Evolutionary conservation across 2,888 invertebrate species (phyloP).

Genomic region (Candidula unifasciata): DNA sequence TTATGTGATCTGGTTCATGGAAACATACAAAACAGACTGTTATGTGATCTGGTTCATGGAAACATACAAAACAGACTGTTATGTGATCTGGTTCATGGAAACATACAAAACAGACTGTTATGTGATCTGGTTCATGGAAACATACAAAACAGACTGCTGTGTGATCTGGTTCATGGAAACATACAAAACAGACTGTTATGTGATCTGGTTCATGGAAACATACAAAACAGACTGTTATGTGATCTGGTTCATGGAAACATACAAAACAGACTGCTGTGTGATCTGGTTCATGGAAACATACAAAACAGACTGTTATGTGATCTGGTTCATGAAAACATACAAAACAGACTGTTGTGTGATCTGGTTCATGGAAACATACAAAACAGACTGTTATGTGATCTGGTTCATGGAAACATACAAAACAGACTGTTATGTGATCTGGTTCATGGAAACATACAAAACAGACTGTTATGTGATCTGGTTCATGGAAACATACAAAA

Average conservation of each 20-base stretch:
- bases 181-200: background rate
- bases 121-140: too few relatives aligned
- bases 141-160: slow-evolving; percentile 60
- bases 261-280: slow-evolving; percentile 62
- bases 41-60: slow-evolving; percentile 58
- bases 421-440: too few relatives aligned
- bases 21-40: slow-evolving; percentile 58
- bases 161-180: slow-evolving; percentile 55
- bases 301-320: background rate
- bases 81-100: background rate
- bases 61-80: background rate
- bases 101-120: too few relatives aligned
- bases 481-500: background rate
- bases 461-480: slow-evolving; percentile 65
- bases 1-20: too few relatives aligned
- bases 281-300: slow-evolving; percentile 48
- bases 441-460: too few relatives aligned
- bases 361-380: slow-evolving; percentile 37
- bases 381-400: background rate
- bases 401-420: background rate
- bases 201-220: background rate
- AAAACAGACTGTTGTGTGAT: slow-evolving; percentile 64
- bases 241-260: too few relatives aligned
- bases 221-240: too few relatives aligned
- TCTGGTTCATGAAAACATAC: background rate